phyloP scores from a whole-genome alignment of 2,113 vertebrate genomes.

The Chamaetylas fuelleborni region DNA sequence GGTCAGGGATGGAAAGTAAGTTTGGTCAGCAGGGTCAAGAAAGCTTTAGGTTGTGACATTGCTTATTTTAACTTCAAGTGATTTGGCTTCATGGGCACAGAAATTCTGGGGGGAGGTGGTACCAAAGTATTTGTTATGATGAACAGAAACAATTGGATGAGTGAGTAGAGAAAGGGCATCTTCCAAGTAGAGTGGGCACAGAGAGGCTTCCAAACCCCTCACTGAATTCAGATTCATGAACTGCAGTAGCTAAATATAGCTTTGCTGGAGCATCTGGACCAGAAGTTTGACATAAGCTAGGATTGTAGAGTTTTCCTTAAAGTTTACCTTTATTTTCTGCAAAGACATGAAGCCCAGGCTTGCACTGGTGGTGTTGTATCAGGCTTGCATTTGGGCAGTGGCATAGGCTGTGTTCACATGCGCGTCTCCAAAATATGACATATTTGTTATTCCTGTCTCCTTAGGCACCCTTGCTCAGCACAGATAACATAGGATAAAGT shows the following conservation, averaged over 20 bases:
- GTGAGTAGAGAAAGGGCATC: not conserved
- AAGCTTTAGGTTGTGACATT: not conserved
- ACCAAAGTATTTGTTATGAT: not conserved
- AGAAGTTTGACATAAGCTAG: not conserved
- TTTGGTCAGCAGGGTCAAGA: not conserved
- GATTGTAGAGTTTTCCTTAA: not conserved
- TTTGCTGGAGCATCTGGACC: not conserved
- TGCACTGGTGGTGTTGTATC: fast-evolving
- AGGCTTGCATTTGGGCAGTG: not conserved
- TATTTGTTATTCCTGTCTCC: not conserved
- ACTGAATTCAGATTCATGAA: not conserved
- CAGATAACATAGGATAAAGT: not conserved
- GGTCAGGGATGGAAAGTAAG: not conserved
- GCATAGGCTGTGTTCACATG: fast-evolving
- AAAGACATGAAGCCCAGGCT: not conserved
- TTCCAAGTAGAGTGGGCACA: not conserved
- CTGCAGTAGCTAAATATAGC: not conserved
- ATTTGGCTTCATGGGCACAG: not conserved
- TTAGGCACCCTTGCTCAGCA: not conserved
- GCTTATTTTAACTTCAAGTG: not conserved
- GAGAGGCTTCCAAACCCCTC: fast-evolving
- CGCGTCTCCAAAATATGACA: fast-evolving
- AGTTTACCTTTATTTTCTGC: not conserved
- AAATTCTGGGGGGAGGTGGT: not conserved
- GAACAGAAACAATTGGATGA: not conserved